Percentiles rank a stretch among this genome's conserved stretches.
phyloP scores from a whole-genome alignment of 2,888 invertebrate genomes.

The Nasonia oneida region DNA sequence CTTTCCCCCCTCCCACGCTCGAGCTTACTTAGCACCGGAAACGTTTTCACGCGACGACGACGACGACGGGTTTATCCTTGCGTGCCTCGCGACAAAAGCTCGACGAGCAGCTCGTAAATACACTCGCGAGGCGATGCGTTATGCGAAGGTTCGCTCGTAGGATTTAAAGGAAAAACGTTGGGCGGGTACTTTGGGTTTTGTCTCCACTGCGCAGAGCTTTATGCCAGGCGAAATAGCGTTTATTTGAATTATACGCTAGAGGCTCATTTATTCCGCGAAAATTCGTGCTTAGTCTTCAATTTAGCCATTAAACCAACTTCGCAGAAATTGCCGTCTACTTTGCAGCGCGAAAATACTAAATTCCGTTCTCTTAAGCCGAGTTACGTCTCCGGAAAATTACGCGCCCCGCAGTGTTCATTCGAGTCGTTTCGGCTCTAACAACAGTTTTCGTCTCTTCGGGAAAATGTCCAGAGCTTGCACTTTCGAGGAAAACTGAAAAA shows the following conservation, averaged over 20 bases:
- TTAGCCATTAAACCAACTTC: neutral
- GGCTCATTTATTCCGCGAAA: neutral
- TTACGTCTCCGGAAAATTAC: neutral
- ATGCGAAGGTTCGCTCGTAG: neutral
- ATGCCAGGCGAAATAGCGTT: neutral
- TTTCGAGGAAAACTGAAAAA: neutral
- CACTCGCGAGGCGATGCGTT: neutral
- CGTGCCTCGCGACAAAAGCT: conserved; percentile 22
- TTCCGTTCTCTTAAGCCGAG: neutral
- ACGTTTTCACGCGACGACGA: conserved; percentile 32
- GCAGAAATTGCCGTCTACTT: neutral
- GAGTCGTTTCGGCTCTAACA: neutral
- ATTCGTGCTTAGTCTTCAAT: neutral
- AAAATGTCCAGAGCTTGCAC: neutral
- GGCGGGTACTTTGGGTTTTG: neutral
- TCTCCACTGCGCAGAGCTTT: neutral
- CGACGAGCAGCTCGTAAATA: conserved; percentile 31
- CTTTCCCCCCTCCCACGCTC: neutral
- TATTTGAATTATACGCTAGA: neutral
- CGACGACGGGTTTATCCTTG: conserved; percentile 20
- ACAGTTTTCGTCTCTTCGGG: neutral
- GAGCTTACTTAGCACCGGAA: conserved; percentile 29
- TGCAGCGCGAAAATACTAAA: neutral
- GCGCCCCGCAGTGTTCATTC: neutral
- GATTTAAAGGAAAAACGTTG: neutral